These are phyloP conservation scores for Potorous gilbertii DNA, from an alignment of 2,797 vertebrate genomes.

Conservation along the genomic window DNA sequence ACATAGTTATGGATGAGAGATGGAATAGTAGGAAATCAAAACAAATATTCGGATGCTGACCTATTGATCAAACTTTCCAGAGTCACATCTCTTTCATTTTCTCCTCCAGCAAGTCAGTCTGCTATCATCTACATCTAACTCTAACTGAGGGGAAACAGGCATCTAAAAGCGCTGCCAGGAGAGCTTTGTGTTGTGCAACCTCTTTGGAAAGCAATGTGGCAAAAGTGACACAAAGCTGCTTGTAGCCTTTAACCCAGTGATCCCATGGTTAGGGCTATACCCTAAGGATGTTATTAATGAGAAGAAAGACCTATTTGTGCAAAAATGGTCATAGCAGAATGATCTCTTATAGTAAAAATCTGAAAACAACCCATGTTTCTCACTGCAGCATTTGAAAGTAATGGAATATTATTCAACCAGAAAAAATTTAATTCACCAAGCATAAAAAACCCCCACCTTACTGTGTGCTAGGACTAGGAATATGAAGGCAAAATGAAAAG, in stretches of 20 bases:
- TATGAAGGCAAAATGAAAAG: neutral
- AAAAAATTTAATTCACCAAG: neutral
- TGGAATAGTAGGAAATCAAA: neutral
- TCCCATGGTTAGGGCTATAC: neutral
- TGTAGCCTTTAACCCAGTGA: neutral
- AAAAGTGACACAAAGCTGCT: neutral
- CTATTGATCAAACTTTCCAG: neutral
- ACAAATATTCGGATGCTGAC: neutral
- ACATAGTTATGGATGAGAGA: neutral
- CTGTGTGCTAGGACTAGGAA: neutral
- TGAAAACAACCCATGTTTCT: neutral
- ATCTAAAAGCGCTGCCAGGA: neutral
- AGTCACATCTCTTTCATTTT: neutral
- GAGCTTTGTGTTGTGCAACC: neutral
- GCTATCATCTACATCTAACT: neutral
- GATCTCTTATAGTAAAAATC: neutral
- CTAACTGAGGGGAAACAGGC: neutral
- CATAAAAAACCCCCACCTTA: neutral
- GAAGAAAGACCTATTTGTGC: neutral
- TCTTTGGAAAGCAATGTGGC: neutral
- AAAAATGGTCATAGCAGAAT: neutral
- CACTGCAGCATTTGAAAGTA: neutral
- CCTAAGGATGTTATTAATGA: neutral
- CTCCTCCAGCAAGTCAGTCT: neutral
- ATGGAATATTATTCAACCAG: neutral